A percentile compares a stretch with the other conserved stretches of the same genome.
Evolutionary conservation across 2,113 vertebrate species (phyloP).

Genomic region (Ranitomeya variabilis): DNA sequence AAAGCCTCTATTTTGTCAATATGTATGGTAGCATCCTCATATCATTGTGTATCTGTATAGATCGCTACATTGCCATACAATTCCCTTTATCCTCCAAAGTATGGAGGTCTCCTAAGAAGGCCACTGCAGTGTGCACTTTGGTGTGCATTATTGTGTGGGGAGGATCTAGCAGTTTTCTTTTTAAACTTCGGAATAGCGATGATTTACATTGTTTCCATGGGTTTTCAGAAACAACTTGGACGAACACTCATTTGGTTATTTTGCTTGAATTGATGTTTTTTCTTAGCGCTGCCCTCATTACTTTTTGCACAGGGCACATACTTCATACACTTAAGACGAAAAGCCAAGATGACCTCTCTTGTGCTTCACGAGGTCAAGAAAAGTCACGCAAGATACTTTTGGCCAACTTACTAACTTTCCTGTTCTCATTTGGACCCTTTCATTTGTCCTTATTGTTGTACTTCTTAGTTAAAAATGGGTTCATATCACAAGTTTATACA

Average conservation of each 20-base stretch:
- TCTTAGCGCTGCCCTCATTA: conserved; percentile 60
- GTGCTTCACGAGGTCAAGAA: not conserved
- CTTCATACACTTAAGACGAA: conserved; percentile 60
- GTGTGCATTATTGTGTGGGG: conserved; percentile 65
- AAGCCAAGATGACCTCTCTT: conserved; percentile 50
- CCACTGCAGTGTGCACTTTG: conserved; percentile 61
- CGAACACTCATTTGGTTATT: conserved; percentile 58
- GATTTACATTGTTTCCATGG: conserved; percentile 64
- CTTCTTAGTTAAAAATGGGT: conserved; percentile 64
- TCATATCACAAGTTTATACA: not conserved
- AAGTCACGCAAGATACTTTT: conserved; percentile 66
- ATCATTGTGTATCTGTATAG: conserved; percentile 70
- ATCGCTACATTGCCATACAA: conserved; percentile 67
- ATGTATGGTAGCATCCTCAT: conserved; percentile 76
- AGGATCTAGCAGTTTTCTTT: conserved; percentile 58
- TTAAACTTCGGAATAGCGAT: conserved; percentile 50
- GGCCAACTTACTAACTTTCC: conserved; percentile 65
- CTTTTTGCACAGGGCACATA: conserved; percentile 67
- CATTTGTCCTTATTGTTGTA: conserved; percentile 66
- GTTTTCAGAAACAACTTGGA: conserved; percentile 68
- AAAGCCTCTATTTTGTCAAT: conserved; percentile 75
- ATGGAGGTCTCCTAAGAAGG: conserved; percentile 69
- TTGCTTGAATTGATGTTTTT: conserved; percentile 65
- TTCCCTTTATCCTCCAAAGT: conserved; percentile 63
- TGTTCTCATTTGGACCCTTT: conserved; percentile 75